phyloP scores from a whole-genome alignment of 1,140 invertebrate genomes.

The Macrostomum lignano region DNA sequence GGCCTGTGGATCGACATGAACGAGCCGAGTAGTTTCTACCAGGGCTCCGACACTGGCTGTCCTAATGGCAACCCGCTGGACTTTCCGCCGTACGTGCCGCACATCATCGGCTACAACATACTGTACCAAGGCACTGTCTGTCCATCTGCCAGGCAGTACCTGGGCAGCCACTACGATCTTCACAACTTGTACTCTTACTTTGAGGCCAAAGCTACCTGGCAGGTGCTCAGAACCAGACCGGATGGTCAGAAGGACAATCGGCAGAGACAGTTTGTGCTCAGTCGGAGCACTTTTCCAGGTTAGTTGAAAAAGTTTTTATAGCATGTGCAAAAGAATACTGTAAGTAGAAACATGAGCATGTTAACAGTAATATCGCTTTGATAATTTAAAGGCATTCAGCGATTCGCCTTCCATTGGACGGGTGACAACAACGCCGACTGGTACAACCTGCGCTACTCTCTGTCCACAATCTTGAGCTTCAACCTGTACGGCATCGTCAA shows the following conservation, averaged over 20 bases:
- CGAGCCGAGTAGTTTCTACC: slow-evolving; percentile 51
- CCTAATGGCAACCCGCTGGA: slow-evolving; percentile 33
- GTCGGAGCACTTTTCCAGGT: too few relatives aligned
- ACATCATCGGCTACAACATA: slow-evolving; percentile 12
- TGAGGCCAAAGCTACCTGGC: slow-evolving; percentile 34
- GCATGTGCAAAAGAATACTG: too few relatives aligned
- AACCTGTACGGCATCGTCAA: slow-evolving; percentile 36
- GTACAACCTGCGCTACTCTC: slow-evolving; percentile 19
- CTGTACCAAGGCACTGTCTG: slow-evolving; percentile 46
- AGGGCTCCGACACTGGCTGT: slow-evolving; percentile 33
- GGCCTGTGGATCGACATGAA: slow-evolving; percentile 42
- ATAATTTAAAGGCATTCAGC: too few relatives aligned
- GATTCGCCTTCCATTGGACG: slow-evolving; percentile 61
- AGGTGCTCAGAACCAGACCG: too few relatives aligned
- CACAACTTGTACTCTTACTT: slow-evolving; percentile 47
- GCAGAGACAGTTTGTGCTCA: too few relatives aligned
- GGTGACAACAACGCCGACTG: slow-evolving; percentile 31
- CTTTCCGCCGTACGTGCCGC: slow-evolving; percentile 23
- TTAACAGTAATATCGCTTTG: too few relatives aligned
- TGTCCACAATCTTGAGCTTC: slow-evolving; percentile 19
- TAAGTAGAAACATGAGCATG: too few relatives aligned
- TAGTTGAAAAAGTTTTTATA: too few relatives aligned
- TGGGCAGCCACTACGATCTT: slow-evolving; percentile 21
- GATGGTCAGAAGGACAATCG: too few relatives aligned
- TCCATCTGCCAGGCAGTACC: slow-evolving; percentile 44